phyloP scores from a whole-genome alignment of 2,888 invertebrate genomes.

The Meganola albula region DNA sequence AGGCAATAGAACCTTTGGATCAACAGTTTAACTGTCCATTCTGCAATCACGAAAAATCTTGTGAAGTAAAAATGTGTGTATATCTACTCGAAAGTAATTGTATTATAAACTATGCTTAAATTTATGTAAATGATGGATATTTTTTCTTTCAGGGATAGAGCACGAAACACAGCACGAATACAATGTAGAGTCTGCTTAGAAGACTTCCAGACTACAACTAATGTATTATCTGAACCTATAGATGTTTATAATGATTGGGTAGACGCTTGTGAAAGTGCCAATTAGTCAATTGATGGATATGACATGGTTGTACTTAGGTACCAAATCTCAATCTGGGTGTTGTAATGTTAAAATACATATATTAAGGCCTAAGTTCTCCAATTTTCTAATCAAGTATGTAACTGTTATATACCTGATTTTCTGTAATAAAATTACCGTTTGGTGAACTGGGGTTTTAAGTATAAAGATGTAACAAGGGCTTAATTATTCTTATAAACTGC shows the following conservation, averaged over 20 bases:
- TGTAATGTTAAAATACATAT: too few relatives aligned
- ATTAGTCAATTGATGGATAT: too few relatives aligned
- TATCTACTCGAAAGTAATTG: not conserved
- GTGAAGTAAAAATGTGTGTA: conserved; percentile 98
- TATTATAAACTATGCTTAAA: not conserved
- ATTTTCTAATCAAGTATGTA: too few relatives aligned
- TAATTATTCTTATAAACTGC: too few relatives aligned
- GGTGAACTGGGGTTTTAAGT: too few relatives aligned
- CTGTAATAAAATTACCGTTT: too few relatives aligned
- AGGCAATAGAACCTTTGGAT: conserved; percentile 94
- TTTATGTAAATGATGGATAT: not conserved
- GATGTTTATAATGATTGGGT: conserved; percentile 99
- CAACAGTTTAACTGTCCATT: conserved; percentile 99
- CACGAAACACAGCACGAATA: conserved; percentile 94
- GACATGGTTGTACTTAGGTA: too few relatives aligned
- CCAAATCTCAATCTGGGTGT: too few relatives aligned
- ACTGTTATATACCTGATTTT: too few relatives aligned
- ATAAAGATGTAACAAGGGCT: too few relatives aligned
- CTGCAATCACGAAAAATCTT: conserved; percentile 99
- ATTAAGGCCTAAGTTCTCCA: conserved; percentile 3
- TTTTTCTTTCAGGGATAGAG: conserved; percentile 89
- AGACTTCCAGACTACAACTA: conserved; percentile 97
- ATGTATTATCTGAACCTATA: conserved; percentile 96
- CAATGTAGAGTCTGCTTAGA: conserved; percentile 97
- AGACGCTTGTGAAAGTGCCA: conserved; percentile 98